These are phyloP conservation scores for Macroglossus sobrinus DNA, from an alignment of 2,113 vertebrate genomes.

Conservation along the genomic window DNA sequence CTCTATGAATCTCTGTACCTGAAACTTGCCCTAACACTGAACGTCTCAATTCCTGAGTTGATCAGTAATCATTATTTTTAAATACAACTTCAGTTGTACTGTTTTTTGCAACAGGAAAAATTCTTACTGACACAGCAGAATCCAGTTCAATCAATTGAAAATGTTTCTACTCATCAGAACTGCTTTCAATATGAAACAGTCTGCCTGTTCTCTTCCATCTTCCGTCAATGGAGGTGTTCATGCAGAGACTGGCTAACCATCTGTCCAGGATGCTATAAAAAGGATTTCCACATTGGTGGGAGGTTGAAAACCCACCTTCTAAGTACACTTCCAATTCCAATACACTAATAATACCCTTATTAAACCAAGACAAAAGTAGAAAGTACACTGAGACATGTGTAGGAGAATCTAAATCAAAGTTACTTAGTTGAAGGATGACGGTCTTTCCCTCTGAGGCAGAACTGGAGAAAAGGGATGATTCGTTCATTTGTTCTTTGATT, in stretches of 20 bases:
- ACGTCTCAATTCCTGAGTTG: neutral
- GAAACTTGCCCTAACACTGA: neutral
- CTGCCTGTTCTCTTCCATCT: neutral
- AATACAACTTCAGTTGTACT: neutral
- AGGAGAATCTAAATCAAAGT: neutral
- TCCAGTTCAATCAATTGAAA: neutral
- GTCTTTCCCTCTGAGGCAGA: neutral
- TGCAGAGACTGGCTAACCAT: neutral
- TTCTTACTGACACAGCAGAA: neutral
- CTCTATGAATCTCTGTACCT: neutral
- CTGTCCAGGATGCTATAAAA: constrained; percentile 18
- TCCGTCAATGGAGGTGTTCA: neutral
- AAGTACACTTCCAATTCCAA: neutral
- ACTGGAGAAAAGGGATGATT: neutral
- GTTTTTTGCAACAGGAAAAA: neutral
- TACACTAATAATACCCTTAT: neutral
- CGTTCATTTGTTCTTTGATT: neutral
- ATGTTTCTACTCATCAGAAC: constrained; percentile 7
- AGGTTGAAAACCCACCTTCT: neutral
- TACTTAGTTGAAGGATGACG: neutral
- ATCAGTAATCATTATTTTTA: neutral
- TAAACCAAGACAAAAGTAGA: neutral
- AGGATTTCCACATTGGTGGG: neutral
- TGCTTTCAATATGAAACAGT: neutral
- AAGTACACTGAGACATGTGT: neutral